Percentiles rank a stretch among this genome's conserved stretches.
These are phyloP conservation scores for Phoenicopterus ruber DNA, from an alignment of 2,113 vertebrate genomes.

Conservation along the genomic window DNA sequence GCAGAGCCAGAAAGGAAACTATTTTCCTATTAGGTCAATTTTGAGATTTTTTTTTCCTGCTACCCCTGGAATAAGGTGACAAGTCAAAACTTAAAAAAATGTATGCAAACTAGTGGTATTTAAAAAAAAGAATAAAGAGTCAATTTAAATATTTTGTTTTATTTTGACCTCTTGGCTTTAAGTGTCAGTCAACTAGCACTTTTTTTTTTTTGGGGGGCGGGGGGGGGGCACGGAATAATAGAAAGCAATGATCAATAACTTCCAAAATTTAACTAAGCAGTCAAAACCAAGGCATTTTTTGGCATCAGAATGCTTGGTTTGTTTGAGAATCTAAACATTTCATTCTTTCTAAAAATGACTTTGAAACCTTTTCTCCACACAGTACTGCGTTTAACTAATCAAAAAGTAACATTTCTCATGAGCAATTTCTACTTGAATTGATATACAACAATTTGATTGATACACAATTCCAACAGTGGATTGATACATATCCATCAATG, in stretches of 20 bases:
- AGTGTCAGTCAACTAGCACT: neutral
- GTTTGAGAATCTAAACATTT: neutral
- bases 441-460: neutral
- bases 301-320: neutral
- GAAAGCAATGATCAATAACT: neutral
- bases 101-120: neutral
- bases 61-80: neutral
- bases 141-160: neutral
- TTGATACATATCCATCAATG: fast-evolving
- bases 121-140: neutral
- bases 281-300: neutral
- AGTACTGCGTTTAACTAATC: neutral
- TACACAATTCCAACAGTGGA: neutral
- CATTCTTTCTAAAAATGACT: neutral
- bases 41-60: neutral
- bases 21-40: neutral
- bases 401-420: neutral
- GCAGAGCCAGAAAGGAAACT: neutral
- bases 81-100: neutral
- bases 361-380: neutral
- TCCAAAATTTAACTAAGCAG: neutral
- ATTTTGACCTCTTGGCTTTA: neutral
- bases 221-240: neutral
- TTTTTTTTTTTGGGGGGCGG: too few species aligned
- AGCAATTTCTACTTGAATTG: neutral